Evolutionary conservation across 2,113 vertebrate genomes (phyloP), one percentile per base, ranked within the genome.

Genomic region (Piprites chloris): DNA sequence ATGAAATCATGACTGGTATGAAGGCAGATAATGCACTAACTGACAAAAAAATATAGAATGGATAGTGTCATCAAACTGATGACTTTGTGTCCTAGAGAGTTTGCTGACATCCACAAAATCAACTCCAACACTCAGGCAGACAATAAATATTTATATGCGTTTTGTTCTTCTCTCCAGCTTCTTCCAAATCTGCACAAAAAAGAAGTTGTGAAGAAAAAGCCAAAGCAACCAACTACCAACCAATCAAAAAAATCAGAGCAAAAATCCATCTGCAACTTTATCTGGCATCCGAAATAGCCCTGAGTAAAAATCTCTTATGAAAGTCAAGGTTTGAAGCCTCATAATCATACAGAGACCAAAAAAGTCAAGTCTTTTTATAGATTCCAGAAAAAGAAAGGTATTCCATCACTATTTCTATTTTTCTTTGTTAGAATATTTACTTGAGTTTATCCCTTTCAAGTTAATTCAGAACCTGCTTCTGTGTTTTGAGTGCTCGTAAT

Each of bases 161-260:
- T 90, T 49, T 83, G 2, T 24, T 85, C 16, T 85, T 59, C 59
- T 47, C 21, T 66, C 22, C 24, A 76, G 6, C 5, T 69, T 63
- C 41, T 79, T 32, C 26, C 55, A 50, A 83, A 79, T 30, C 13
- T 80, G 4, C 32, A 56, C 9, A 35, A 47, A 80, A 69, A 72
- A 50, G 5, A 71, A 6, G 0, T 10, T 41, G 9, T 44, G 16
- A 9, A 27, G 12, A 17, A 62, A 78, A 87, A 39, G 3, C 0
- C 7, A 33, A 84, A 42, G 6, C 11, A 66, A 37, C 16, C 21
- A 65, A 72, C 1, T 32, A n/a, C 24, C 33, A 39, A 49, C 1
- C 2, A n/a, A 26, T 4, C 6, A 56, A 42, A 85, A n/a, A 33
- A 4, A 0, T 32, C 0, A 0, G 26, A 55, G 41, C 2, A 35